Base-by-base conservation (phyloP, 2,797 vertebrate species). In the Choloepus didactylus region DNA sequence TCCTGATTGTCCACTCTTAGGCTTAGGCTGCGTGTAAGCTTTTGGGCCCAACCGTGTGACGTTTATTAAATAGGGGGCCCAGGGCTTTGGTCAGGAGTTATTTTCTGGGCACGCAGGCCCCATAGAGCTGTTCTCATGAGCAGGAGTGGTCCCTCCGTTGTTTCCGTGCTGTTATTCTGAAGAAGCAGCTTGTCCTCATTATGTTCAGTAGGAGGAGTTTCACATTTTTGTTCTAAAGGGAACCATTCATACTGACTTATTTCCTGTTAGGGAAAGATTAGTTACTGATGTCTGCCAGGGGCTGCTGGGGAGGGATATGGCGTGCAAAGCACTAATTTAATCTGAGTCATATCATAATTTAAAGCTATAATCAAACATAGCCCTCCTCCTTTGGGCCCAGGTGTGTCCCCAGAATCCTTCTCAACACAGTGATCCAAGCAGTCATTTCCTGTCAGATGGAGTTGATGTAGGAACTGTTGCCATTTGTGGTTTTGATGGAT, bases 181-280 rank as follows among this genome's bases (percentile, higher is more conserved):
- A 27, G 59, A 89, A 72, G 7, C 51, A 38, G 9, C 91, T 75
- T 62, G 18, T 23, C 8, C 27, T 80, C 64, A 19, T 82, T 38
- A n/a, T 79, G 38, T 90, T 86, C 8, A 16, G 6, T n/a, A 38
- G 60, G 67, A 90, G 62, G 76, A 46, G 60, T 77, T 87, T 87
- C 77, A 94, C 9, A 16, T 60, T 84, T 84, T 77, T 76, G 29
- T 80, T 89, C 31, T 81, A 87, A 93, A 64, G n/a, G 75, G 38
- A 87, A 85, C n/a, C 46, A 25, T 69, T 95, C n/a, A 62, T 64
- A 60, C 18, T 19, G 27, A 49, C 19, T 38, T 69, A 12, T 11
- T 80, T 96, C 91, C 88, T 89, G 21, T 93, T 86, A 41, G 66
- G 67, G 54, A 75, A 79, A 76, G 67, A 79, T 41, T 77, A 56